phyloP scores from a whole-genome alignment of 1,140 invertebrate species.

The Tetramorium parvispinum region DNA sequence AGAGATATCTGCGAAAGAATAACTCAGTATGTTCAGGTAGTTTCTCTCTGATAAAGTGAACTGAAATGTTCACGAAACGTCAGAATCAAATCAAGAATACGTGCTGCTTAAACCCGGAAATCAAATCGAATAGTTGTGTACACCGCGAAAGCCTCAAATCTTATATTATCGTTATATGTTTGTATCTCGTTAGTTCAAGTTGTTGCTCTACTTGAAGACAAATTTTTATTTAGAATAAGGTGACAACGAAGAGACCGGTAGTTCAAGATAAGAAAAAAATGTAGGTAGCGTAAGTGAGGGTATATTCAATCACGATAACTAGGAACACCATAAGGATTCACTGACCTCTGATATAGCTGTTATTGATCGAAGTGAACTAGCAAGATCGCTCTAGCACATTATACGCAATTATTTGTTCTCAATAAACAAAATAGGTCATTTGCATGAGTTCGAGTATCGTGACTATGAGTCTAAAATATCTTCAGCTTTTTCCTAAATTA shows the following conservation, averaged over 20 bases:
- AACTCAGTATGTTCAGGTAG: too few species aligned
- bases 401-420: constrained; percentile 63
- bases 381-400: constrained; percentile 75
- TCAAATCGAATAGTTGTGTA: too few species aligned
- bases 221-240: background rate
- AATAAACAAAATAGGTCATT: constrained; percentile 47
- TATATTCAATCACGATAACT: constrained; percentile 55
- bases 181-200: background rate
- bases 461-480: background rate
- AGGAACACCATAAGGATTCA: constrained; percentile 71
- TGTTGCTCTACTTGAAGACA: background rate
- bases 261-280: constrained; percentile 62
- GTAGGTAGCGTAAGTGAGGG: constrained; percentile 43
- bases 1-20: too few species aligned
- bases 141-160: too few species aligned
- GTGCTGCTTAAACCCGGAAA: too few species aligned
- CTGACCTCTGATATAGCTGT: constrained; percentile 84
- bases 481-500: background rate
- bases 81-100: too few species aligned
- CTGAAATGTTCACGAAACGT: too few species aligned
- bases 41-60: too few species aligned
- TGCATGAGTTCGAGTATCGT: background rate
- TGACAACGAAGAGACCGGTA: background rate
- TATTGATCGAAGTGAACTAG: constrained; percentile 83
- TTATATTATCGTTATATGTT: too few species aligned